Percentiles rank a stretch among this genome's conserved stretches.
Conservation (phyloP, 2,797 vertebrate species). For the Characodon lateralis region DNA sequence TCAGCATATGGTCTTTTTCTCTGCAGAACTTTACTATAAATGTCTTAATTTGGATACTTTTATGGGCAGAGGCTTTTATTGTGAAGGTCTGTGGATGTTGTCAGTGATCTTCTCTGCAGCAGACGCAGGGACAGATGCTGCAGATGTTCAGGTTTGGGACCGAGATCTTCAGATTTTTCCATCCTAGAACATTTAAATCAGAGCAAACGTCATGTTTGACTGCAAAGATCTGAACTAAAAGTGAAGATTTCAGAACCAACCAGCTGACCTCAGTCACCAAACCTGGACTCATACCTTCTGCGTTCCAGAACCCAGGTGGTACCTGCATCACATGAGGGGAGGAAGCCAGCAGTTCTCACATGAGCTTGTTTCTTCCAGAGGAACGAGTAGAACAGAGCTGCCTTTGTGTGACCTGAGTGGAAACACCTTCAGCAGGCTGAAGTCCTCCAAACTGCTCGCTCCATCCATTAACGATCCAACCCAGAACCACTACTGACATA, state of each 20-base stretch:
- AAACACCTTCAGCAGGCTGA: background rate
- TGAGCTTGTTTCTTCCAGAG: conserved; percentile 41
- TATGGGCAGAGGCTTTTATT: no score
- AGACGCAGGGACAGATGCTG: background rate
- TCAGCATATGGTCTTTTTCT: no score
- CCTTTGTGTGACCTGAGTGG: conserved; percentile 51
- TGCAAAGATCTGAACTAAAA: background rate
- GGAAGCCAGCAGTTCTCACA: conserved; percentile 41
- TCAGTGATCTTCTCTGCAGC: background rate
- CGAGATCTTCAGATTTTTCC: background rate
- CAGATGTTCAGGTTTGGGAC: background rate
- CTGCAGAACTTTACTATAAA: no score
- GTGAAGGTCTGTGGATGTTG: background rate
- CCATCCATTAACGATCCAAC: background rate
- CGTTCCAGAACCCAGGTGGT: no score
- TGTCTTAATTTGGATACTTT: no score
- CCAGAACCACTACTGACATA: background rate
- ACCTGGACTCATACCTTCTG: background rate
- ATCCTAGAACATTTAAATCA: background rate
- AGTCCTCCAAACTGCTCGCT: background rate
- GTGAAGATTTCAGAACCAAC: background rate
- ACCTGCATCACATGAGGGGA: background rate
- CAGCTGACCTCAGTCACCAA: background rate
- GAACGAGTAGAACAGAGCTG: conserved; percentile 50
- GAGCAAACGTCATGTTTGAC: background rate